These are phyloP conservation scores for Neogobius melanostomus DNA, from an alignment of 2,113 vertebrate species.

Conservation along the genomic window DNA sequence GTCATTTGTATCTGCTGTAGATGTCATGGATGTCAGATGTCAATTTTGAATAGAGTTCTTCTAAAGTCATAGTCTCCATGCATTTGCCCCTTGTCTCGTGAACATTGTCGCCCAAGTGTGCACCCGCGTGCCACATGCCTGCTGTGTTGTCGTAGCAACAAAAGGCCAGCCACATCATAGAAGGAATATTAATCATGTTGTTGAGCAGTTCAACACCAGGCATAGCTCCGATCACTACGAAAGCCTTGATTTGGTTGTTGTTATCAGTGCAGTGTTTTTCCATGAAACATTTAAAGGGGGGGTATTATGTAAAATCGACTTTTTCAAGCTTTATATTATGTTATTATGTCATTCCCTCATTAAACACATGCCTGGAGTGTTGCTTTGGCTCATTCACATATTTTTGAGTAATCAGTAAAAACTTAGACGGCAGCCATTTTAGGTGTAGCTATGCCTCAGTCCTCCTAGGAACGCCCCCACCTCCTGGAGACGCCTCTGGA, in stretches of 20 bases:
- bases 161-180: constrained; percentile 43
- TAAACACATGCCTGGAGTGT: too few species aligned
- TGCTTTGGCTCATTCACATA: too few species aligned
- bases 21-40: too few species aligned
- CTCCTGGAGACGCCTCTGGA: too few species aligned
- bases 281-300: too few species aligned
- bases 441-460: too few species aligned
- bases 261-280: background rate
- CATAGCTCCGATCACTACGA: constrained; percentile 1
- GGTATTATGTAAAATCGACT: too few species aligned
- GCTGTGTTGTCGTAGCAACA: constrained; percentile 25
- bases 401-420: too few species aligned
- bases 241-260: constrained; percentile 1
- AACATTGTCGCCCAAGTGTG: background rate
- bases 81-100: fast-evolving
- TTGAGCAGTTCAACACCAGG: constrained; percentile 10
- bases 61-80: constrained; percentile 20
- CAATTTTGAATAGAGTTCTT: background rate
- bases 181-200: constrained; percentile 24
- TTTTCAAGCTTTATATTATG: too few species aligned
- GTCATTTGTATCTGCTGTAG: background rate
- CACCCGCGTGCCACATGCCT: constrained; percentile 17
- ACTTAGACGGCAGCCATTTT: too few species aligned
- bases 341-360: too few species aligned
- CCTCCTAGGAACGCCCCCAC: too few species aligned